These are phyloP conservation scores for Torymus texanus DNA, from an alignment of 2,888 invertebrate genomes.

Conservation along the genomic window DNA sequence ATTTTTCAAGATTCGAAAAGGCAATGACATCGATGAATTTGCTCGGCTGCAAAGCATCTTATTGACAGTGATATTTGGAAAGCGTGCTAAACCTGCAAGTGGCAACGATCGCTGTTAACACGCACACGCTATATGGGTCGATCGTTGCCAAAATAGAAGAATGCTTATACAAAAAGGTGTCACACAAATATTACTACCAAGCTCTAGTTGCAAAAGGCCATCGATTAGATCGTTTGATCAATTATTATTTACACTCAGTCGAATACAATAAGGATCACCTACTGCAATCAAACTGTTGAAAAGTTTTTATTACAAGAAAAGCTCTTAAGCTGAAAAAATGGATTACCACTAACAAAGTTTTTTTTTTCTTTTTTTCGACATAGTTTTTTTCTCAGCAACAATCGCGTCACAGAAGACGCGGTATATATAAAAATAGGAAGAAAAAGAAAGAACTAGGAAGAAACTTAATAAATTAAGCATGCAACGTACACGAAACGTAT, in stretches of 20 bases:
- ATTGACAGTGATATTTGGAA: background rate
- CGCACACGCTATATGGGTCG: conserved; percentile 42
- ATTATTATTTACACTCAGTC: conserved; percentile 53
- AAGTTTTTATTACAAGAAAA: conserved; percentile 33
- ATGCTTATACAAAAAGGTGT: conserved; percentile 4
- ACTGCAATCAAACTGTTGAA: conserved; percentile 37
- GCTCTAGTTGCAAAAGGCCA: conserved; percentile 37
- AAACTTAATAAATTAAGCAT: conserved; percentile 47
- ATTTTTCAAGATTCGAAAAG: conserved; percentile 6
- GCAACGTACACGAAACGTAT: conserved; percentile 38
- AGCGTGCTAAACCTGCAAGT: background rate
- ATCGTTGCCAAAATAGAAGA: conserved; percentile 27
- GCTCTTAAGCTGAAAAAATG: conserved; percentile 44
- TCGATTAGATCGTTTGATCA: conserved; percentile 26
- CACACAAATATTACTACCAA: conserved; percentile 28
- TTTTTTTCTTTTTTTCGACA: conserved; percentile 32
- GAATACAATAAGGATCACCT: conserved; percentile 28
- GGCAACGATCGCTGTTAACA: conserved; percentile 17
- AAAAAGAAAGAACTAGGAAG: conserved; percentile 20
- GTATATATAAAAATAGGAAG: background rate
- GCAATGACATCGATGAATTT: background rate
- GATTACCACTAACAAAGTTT: conserved; percentile 47
- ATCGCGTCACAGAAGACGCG: background rate
- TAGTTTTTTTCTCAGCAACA: conserved; percentile 18
- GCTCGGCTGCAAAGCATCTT: conserved; percentile 21